Evolutionary conservation across 2,113 vertebrate genomes (phyloP).

Genomic region (Sorex fumeus): DNA sequence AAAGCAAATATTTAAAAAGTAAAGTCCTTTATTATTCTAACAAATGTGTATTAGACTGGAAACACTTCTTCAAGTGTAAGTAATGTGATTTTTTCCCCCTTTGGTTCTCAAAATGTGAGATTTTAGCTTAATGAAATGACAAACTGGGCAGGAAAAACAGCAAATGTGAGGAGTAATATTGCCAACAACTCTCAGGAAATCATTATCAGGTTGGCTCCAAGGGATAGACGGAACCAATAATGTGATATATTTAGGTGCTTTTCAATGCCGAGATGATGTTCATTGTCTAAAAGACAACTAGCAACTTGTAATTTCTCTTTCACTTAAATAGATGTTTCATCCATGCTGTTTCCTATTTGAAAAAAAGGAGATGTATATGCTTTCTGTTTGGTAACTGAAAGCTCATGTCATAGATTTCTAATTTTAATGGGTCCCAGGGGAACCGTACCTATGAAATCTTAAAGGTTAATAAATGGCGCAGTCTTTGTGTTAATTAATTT

Average conservation of each 20-base stretch:
- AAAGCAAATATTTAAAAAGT: not conserved
- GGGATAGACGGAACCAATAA: constrained; percentile 22
- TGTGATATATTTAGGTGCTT: constrained; percentile 50
- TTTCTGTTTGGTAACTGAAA: constrained; percentile 17
- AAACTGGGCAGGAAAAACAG: constrained; percentile 12
- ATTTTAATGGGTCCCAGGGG: not conserved
- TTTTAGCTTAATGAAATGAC: constrained; percentile 1
- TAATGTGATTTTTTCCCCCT: not conserved
- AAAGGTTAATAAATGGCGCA: constrained; percentile 14
- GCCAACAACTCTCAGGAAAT: constrained; percentile 36
- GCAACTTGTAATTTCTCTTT: constrained; percentile 24
- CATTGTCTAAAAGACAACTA: constrained; percentile 31
- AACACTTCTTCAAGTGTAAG: not conserved
- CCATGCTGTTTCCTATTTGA: not conserved
- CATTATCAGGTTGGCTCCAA: constrained; percentile 21
- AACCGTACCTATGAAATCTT: not conserved
- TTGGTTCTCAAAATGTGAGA: constrained; percentile 10
- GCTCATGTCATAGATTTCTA: not conserved
- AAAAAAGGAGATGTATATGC: constrained; percentile 11
- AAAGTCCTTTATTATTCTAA: not conserved
- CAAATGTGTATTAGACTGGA: not conserved
- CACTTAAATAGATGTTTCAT: constrained; percentile 1
- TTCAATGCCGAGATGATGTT: not conserved
- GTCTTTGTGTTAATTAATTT: too few relatives aligned
- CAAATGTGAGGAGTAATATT: not conserved